Evolutionary conservation across 2,888 invertebrate species (phyloP), one percentile per base, ranked within the genome.

Genomic region (Aethes cnicana): DNA sequence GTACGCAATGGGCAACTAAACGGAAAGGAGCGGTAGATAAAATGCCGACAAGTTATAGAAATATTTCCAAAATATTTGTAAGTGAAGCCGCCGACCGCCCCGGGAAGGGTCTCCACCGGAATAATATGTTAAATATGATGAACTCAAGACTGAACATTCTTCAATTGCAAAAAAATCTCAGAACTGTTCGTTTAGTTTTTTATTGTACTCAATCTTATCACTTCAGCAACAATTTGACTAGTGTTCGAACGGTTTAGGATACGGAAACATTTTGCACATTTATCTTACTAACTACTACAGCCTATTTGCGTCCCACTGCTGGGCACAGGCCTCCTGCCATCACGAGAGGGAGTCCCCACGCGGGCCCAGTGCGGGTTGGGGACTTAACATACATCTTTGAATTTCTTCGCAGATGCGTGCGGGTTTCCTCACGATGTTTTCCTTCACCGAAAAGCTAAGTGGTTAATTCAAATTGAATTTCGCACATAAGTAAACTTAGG

Each of bases 41-140:
- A 87, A 86, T 70, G 77, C 80, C 81, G 83, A 83, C 85, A 85
- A 86, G 85, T 87, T 83, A 80, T 79, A 85, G 87, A 89, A 88
- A 89, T 87, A 88, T 88, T 89, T 87, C 81, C 84, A 84, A 88
- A 89, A 89, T 88, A 89, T 89, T 89, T 88, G 84, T 88, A 75
- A 81, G 82, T 73, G 77, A 78, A 64, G 71, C 77, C 76, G 74
- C 69, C 56, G 72, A 65, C 75, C 72, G 77, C 76, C 78, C 68
- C 63, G 69, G 72, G 76, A 75, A 70, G 73, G 72, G 65, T 61
- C 57, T 60, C 59, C 53, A 61, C 56, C 64, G 66, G 72, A 70
- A 69, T 76, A n/a, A n/a, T 64, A 57, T 52, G 64, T 59, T 58
- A 57, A 62, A 47, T 53, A 62, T 61, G 54, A 68, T 66, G 66